These are phyloP conservation scores for Oxyura jamaicensis DNA, from an alignment of 2,113 vertebrate genomes.

Conservation along the genomic window DNA sequence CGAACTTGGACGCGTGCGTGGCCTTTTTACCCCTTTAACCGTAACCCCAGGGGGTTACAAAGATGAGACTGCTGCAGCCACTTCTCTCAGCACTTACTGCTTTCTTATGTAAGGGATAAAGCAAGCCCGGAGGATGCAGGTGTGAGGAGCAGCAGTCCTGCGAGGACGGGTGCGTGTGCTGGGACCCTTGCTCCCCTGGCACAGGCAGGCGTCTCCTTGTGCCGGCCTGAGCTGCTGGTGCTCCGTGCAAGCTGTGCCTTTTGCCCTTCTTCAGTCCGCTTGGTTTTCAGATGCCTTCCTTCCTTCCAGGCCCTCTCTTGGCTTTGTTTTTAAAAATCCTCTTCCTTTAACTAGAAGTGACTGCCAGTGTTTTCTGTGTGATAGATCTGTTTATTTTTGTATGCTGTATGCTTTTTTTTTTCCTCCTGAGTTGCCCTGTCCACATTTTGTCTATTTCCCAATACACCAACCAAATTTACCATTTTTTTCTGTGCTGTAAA, in stretches of 20 bases:
- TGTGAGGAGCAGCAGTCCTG: background rate
- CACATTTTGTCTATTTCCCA: background rate
- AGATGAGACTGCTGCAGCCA: background rate
- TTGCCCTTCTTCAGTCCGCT: background rate
- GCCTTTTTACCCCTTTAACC: background rate
- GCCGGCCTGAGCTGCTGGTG: background rate
- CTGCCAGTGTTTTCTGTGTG: background rate
- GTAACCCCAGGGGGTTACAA: slow-evolving; percentile 14
- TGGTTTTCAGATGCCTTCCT: background rate
- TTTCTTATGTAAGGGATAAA: background rate
- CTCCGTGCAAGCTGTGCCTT: background rate
- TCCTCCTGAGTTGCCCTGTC: background rate
- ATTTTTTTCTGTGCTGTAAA: background rate
- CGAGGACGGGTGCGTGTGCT: background rate
- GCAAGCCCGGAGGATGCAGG: background rate
- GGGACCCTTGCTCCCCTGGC: background rate
- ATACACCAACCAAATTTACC: background rate
- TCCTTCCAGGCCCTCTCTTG: background rate
- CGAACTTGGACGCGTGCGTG: background rate
- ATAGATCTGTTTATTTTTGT: background rate
- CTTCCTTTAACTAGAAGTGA: background rate
- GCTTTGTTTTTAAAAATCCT: background rate
- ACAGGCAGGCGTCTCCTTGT: background rate
- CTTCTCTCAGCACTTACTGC: slow-evolving; percentile 14
- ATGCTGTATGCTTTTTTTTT: background rate